Evolutionary conservation across 1,140 invertebrate genomes (phyloP).

Genomic region (Papilio glaucus): DNA sequence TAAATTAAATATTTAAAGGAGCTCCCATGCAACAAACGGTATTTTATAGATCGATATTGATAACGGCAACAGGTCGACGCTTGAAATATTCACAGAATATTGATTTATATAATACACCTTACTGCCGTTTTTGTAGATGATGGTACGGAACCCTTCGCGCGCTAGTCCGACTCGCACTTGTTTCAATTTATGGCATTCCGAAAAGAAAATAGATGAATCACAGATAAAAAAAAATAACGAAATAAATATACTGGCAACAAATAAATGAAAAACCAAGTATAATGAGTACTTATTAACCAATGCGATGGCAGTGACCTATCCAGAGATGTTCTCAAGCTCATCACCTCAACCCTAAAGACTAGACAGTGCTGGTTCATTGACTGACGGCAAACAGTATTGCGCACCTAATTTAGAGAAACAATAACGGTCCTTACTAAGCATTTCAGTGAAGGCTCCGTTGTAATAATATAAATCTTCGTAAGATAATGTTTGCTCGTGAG

Average conservation of each 20-base stretch:
- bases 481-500: not conserved
- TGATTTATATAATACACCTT: too few relatives aligned
- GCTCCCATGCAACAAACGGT: too few relatives aligned
- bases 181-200: not conserved
- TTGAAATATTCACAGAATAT: too few relatives aligned
- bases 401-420: constrained; percentile 28
- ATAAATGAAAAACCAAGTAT: not conserved
- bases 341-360: constrained; percentile 29
- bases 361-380: constrained; percentile 27
- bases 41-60: too few relatives aligned
- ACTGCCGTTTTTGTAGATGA: too few relatives aligned
- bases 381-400: constrained; percentile 16
- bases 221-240: not conserved
- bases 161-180: too few relatives aligned
- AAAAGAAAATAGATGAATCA: not conserved
- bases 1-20: too few relatives aligned
- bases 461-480: not conserved
- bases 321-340: constrained; percentile 2
- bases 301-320: constrained; percentile 32
- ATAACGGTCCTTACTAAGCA: constrained; percentile 13
- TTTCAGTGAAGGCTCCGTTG: constrained; percentile 4
- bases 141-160: too few relatives aligned
- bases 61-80: too few relatives aligned
- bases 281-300: not conserved
- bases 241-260: not conserved